Evolutionary conservation across 2,113 vertebrate genomes (phyloP), one percentile per base, ranked within the genome.

Genomic region (Zeus faber): DNA sequence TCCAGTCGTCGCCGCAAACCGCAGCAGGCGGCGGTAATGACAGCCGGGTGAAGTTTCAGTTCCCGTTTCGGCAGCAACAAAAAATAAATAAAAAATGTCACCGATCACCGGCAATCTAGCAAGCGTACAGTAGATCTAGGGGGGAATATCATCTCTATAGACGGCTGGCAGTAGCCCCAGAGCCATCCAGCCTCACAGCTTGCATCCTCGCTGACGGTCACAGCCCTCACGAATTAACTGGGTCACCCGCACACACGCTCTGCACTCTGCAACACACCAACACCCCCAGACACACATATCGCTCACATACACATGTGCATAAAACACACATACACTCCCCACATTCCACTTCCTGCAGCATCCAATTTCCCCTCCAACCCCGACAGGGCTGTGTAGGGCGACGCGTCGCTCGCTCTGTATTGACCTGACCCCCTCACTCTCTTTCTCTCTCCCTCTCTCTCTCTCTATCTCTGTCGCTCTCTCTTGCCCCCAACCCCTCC

Each of bases 141-240:
- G 63, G 37, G 46, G 6, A 2, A 52, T 29, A 54, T 27, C 0
- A 17, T 47, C 47, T 21, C 53, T 27, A 13, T 39, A 51, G 48
- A 58, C 18, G 1, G 54, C 18, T 35, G 47, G 24, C 41, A 43
- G 61, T 23, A 47, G 20, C 49, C 44, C 18, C 45, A 26, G 26
- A 54, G 47, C 49, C 16, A 54, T 41, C 33, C 20, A 49, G 33
- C 45, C 33, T 70, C 46, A 55, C 56, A 65, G 62, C 54, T 37
- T 63, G n/a, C 80, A 68, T 48, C 67, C 57, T 71, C 24, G 46
- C 41, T 69, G 74, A 76, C 60, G 57, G 54, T 68, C 23, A 67
- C 69, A 62, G 54, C 65, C 59, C 18, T 39, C 17, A 47, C 27
- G 24, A 4, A 11, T 16, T 10, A 22, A 44, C 41, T 44, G 41